These are phyloP conservation scores for Folsomia manolachei DNA, from an alignment of 2,888 invertebrate species.

Conservation along the genomic window DNA sequence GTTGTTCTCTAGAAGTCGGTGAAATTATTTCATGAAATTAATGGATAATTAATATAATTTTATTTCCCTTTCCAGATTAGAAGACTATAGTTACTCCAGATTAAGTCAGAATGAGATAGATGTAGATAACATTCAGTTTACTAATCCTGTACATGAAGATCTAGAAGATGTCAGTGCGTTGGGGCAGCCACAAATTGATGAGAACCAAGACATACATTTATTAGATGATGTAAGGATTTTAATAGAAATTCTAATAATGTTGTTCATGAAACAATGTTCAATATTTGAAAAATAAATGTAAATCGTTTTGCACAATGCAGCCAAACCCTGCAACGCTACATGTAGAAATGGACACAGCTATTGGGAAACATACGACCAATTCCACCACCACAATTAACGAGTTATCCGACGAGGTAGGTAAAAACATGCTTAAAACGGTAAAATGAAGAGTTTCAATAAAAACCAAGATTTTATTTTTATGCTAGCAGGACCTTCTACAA, in stretches of 20 bases:
- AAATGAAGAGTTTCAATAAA: not conserved
- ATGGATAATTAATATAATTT: too few relatives aligned
- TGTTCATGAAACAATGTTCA: too few relatives aligned
- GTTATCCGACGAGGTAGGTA: conserved; percentile 43
- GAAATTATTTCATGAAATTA: too few relatives aligned
- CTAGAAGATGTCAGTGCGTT: not conserved
- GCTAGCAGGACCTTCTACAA: conserved; percentile 17
- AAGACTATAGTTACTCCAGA: conserved; percentile 49
- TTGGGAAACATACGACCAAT: conserved; percentile 15
- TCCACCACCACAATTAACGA: conserved; percentile 29
- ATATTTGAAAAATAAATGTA: not conserved
- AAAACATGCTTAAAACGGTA: not conserved
- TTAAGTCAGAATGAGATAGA: conserved; percentile 49
- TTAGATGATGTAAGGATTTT: too few relatives aligned
- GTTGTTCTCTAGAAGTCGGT: not conserved
- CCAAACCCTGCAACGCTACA: conserved; percentile 47
- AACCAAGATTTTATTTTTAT: not conserved
- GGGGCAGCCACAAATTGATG: too few relatives aligned
- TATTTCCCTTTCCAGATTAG: conserved; percentile 40
- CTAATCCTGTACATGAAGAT: not conserved
- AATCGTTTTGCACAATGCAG: too few relatives aligned
- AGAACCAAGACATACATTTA: too few relatives aligned
- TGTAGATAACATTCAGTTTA: conserved; percentile 42
- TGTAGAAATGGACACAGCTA: conserved; percentile 43
- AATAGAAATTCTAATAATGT: too few relatives aligned